Base-by-base conservation (phyloP, 1,140 invertebrate genomes). In the Brachionus rotundiformis region DNA sequence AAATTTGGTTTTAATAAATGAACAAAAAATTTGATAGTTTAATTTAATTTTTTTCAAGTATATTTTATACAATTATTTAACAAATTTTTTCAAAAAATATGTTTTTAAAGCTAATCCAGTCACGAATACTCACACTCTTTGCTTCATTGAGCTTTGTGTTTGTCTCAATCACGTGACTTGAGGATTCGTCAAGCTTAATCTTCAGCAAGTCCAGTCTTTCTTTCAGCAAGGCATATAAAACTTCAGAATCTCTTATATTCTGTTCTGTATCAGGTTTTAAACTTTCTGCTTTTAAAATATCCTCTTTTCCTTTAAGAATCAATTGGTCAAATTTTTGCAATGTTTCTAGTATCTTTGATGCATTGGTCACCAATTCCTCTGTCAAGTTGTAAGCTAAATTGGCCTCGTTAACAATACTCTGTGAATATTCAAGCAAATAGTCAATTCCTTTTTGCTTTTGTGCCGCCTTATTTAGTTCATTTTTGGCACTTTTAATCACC, bases 371-470 rank as follows among this genome's bases (percentile, higher is more conserved):
- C 10, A 63, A 7, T 59, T 79, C 47, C 25, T 54, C 13, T 10
- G 76, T 41, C 19, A 61, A 23, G 23, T 59, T 54, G 8, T 79
- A 16, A 79, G 76, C 76, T 8, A 8, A 8, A 25, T 54, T 39
- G n/a, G 76, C 31, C 19, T 79, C 16, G 25, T 79, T 54, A 10
- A 29, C 1, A 27, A 41, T 19, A 19, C n/a, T 31, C 10, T 29
- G 1, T 5, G 76, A 47, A 36, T 27, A 54, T 33, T 79, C 47
- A 13, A 59, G 31, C 16, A 79, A 39, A 63, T 41, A 79, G 11
- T 79, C 76, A 16, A 79, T 79, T 25, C 54, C 76, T 79, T 79
- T 79, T 79, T 79, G 76, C 25, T 79, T 79, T 33, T 29, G n/a
- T 13, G n/a, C 8, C 4, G 76, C 47, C 11, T 79, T 79, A 33